A percentile compares a stretch with the other conserved stretches of the same genome.
Evolutionary conservation across 2,113 vertebrate species (phyloP).

Genomic region (Pipa parva): DNA sequence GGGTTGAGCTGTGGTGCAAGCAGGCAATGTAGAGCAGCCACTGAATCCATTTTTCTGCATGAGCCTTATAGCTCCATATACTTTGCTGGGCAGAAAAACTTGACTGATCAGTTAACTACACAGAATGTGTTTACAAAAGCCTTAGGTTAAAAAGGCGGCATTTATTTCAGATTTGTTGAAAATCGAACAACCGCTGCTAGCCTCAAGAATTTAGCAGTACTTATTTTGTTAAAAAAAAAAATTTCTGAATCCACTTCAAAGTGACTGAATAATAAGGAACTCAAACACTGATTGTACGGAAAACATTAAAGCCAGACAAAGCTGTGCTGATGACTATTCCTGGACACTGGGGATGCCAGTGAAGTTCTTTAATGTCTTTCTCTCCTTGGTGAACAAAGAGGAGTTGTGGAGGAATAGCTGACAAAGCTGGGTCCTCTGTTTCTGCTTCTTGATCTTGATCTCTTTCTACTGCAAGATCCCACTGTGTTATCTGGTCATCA

Average conservation of each 20-base stretch:
- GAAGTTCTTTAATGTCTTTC: slow-evolving; percentile 82
- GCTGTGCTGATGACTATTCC: slow-evolving; percentile 80
- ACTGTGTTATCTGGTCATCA: slow-evolving; percentile 81
- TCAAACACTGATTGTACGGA: slow-evolving; percentile 83
- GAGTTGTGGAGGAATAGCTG: slow-evolving; percentile 75
- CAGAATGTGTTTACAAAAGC: too few species aligned
- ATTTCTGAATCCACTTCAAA: not conserved
- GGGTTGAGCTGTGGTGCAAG: too few species aligned
- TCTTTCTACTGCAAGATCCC: slow-evolving; percentile 85
- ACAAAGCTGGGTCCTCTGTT: slow-evolving; percentile 49
- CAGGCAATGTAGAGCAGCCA: too few species aligned
- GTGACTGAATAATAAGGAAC: not conserved
- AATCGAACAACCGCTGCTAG: too few species aligned
- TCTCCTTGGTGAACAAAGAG: slow-evolving; percentile 89
- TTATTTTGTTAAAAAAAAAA: too few species aligned
- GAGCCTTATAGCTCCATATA: too few species aligned
- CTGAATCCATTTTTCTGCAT: too few species aligned
- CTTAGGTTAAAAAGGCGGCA: too few species aligned
- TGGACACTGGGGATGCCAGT: slow-evolving; percentile 82
- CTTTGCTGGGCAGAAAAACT: too few species aligned
- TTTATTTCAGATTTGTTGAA: too few species aligned
- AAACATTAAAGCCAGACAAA: slow-evolving; percentile 79
- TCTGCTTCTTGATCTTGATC: slow-evolving; percentile 55
- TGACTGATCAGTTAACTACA: too few species aligned
- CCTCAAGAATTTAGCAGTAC: too few species aligned